phyloP scores from a whole-genome alignment of 2,113 vertebrate species.

The Alosa alosa region DNA sequence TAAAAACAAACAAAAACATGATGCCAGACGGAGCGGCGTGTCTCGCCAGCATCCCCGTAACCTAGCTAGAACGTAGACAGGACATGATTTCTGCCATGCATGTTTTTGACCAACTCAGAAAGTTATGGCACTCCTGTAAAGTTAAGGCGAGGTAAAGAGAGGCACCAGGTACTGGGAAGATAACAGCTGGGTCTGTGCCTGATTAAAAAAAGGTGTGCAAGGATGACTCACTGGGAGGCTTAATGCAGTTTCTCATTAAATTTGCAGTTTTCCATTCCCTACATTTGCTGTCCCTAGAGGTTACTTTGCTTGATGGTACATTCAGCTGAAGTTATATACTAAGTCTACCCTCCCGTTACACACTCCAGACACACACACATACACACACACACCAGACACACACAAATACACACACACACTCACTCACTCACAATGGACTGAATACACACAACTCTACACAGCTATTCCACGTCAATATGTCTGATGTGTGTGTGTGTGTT shows the following conservation, averaged over 20 bases:
- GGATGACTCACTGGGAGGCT: background rate
- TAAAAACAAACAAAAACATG: no score
- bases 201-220: background rate
- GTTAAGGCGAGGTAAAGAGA: background rate
- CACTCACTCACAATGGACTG: background rate
- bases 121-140: no score
- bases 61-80: background rate
- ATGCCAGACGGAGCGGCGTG: no score
- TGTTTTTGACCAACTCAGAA: no score
- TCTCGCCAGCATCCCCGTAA: no score
- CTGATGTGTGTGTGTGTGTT: background rate
- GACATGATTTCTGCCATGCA: constrained; percentile 9
- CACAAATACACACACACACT: background rate
- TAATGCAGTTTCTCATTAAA: background rate
- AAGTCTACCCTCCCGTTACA: background rate
- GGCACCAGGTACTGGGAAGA: background rate
- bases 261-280: background rate
- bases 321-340: constrained; percentile 4
- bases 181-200: background rate
- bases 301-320: background rate
- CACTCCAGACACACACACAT: constrained; percentile 10
- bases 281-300: background rate
- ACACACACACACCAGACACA: constrained; percentile 16
- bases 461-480: background rate
- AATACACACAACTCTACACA: background rate